phyloP scores from a whole-genome alignment of 2,797 vertebrate species.

The Hyperoplus immaculatus region DNA sequence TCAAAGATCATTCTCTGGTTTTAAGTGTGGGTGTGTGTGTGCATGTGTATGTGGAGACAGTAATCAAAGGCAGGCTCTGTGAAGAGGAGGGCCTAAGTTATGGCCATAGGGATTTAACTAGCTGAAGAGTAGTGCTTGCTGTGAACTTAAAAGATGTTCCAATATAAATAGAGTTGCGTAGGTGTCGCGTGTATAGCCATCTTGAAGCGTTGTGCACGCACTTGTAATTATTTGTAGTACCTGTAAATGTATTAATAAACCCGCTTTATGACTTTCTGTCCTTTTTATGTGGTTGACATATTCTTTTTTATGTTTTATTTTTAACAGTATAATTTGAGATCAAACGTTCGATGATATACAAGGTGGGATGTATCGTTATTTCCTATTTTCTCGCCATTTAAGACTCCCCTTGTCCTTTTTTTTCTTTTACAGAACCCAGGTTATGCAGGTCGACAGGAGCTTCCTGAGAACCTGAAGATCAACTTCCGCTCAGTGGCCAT shows the following conservation, averaged over 20 bases:
- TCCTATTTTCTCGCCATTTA: neutral
- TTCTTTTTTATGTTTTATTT: neutral
- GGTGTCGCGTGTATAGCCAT: neutral
- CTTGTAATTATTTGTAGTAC: neutral
- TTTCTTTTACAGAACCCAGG: constrained; percentile 91
- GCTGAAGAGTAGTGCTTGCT: constrained; percentile 12
- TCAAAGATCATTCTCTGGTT: constrained; percentile 30
- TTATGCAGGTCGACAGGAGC: constrained; percentile 95
- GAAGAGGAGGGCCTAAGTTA: constrained; percentile 13
- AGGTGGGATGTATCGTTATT: neutral
- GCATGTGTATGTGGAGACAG: neutral
- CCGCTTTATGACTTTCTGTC: neutral
- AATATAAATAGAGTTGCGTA: constrained; percentile 8
- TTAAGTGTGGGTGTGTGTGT: constrained; percentile 2
- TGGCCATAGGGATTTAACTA: constrained; percentile 32
- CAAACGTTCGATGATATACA: neutral
- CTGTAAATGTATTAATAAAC: neutral
- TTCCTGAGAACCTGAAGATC: constrained; percentile 98
- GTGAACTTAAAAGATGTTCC: constrained; percentile 28
- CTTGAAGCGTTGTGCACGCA: neutral
- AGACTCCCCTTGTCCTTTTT: neutral
- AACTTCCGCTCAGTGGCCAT: constrained; percentile 97
- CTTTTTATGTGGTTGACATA: neutral
- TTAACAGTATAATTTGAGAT: neutral
- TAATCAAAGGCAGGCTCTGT: constrained; percentile 44